Conservation (phyloP, 2,113 vertebrate species). For the Alethe castanea region DNA sequence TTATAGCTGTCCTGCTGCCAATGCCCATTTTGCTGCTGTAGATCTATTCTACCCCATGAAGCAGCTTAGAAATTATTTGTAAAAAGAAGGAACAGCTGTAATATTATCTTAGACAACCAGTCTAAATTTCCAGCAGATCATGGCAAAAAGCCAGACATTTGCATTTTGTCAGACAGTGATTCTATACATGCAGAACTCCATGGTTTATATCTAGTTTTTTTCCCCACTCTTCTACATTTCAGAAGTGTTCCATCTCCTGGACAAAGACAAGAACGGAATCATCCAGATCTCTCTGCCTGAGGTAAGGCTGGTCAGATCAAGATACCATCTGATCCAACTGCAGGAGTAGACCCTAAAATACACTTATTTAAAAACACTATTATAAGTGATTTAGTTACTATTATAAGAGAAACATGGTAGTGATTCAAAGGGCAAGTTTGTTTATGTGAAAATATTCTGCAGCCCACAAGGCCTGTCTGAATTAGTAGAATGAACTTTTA, state of each 20-base stretch:
- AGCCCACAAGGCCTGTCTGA: neutral
- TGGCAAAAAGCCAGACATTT: neutral
- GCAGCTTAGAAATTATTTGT: neutral
- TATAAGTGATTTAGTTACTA: neutral
- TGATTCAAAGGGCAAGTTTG: neutral
- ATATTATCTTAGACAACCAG: neutral
- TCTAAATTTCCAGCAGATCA: neutral
- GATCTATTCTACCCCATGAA: neutral
- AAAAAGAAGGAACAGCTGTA: neutral
- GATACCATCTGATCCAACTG: neutral
- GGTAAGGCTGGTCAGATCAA: conserved; percentile 40
- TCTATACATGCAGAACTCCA: neutral
- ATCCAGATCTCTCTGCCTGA: conserved; percentile 70
- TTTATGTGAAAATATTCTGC: neutral
- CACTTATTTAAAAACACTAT: neutral
- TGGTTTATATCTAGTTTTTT: neutral
- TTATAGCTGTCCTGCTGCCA: conserved; percentile 19
- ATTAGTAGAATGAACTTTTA: neutral
- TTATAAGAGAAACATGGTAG: neutral
- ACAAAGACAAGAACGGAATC: conserved; percentile 61
- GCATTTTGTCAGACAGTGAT: neutral
- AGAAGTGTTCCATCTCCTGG: conserved; percentile 70
- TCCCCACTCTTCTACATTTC: neutral
- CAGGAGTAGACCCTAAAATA: neutral
- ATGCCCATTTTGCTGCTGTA: neutral